Evolutionary conservation across 2,797 vertebrate genomes (phyloP), one percentile per base, ranked within the genome.

Genomic region (Sandelia bainsii): DNA sequence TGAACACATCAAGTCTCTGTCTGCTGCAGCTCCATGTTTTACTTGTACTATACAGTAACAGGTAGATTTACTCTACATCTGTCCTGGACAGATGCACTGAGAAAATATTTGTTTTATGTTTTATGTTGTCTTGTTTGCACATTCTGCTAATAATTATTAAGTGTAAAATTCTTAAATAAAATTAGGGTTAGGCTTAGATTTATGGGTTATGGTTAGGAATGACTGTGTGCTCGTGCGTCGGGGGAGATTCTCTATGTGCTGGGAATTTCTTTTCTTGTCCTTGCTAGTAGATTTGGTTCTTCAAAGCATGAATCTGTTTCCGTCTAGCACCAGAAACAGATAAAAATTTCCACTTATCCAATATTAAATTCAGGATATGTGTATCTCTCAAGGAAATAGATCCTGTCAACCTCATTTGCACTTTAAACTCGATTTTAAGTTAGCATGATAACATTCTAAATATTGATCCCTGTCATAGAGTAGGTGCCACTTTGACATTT

Each of bases 231-330:
- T n/a, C n/a, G n/a, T n/a, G n/a, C n/a, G n/a, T n/a, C n/a, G n/a
- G n/a, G n/a, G n/a, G n/a, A n/a, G n/a, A n/a, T n/a, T 0, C 14
- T 23, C 72, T 68, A 50, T 40, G 56, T 16, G 45, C 32, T 46
- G 17, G 48, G 37, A 29, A 58, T 34, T 59, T 69, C 20, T n/a
- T 40, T 56, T 77, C 79, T 45, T 50, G 45, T 46, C 56, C 46
- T 60, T 4, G 20, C 67, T 51, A 25, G 40, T 11, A 37, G 29
- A 8, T 62, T 8, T 40, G 29, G 13, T 50, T 60, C 25, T 23
- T 50, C n/a, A 46, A 61, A 45, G 20, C 46, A 29, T 44, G 29
- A 34, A 22, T 8, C n/a, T 50, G 34, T 62, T 76, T 66, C 45
- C 9, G 34, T 53, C 19, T 23, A 0, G 0, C 16, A 20, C 23